Evolutionary conservation across 2,888 invertebrate genomes (phyloP), one percentile per base, ranked within the genome.

Genomic region (Aspidapion aeneum): DNA sequence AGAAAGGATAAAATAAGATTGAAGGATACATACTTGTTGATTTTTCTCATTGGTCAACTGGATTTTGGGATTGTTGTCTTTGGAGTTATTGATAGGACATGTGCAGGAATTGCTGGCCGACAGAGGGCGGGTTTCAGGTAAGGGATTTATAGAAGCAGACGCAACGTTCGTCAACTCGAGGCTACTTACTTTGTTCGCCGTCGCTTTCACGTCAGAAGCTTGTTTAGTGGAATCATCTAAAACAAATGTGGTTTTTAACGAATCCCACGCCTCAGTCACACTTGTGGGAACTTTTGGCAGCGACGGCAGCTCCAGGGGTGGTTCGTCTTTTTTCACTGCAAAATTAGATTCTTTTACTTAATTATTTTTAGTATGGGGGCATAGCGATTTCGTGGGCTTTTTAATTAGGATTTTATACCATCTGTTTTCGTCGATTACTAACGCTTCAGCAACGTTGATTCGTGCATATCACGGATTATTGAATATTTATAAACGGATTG

Each of bases 271-370:
- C 63, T 88, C 87, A 56, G 85, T 83, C 66, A 87, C 80, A 74
- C 83, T 84, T 73, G 83, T 82, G 18, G 88, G 88, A 55, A 87
- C 74, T 77, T 84, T 83, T 69, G 88, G 80, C 66, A 80, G 74
- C 71, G 85, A 83, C 54, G 87, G 86, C 70, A 88, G 81, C 67
- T 87, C 85, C 68, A 86, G 80, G 76, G 87, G 86, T 60, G 85
- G 85, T 72, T 88, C 88, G 61, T 87, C 89, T 35, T 88, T 88
- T 81, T 88, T 89, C 68, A 88, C 89, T 89, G 79, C 67, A 80
- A 77, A 21, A 48, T 20, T 18, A 55, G 16, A 55, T 17, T 19
- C 20, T 19, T 55, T 19, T 55, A 35, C 3, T 35, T 35, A n/a
- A n/a, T n/a, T n/a, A n/a, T n/a, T n/a, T n/a, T n/a, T n/a, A n/a